Evolutionary conservation across 2,113 vertebrate genomes (phyloP).

Genomic region (Ranitomeya imitator): DNA sequence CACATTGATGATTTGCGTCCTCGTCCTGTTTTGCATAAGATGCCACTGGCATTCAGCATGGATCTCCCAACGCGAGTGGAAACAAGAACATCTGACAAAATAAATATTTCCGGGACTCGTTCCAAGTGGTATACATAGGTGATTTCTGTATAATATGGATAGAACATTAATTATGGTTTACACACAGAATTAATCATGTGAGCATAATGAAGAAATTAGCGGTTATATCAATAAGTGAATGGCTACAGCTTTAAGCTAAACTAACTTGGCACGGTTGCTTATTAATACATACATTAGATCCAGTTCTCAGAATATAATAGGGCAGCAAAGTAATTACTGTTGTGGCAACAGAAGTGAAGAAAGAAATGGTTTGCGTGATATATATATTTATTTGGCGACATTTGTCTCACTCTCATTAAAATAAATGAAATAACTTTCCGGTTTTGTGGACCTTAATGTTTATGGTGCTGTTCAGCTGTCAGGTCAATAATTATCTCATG

Average conservation of each 20-base stretch:
- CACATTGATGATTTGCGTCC: neutral
- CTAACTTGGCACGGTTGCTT: neutral
- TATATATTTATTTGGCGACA: neutral
- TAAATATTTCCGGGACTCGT: neutral
- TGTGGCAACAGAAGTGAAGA: neutral
- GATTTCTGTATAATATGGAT: neutral
- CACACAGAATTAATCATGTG: neutral
- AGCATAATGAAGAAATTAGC: neutral
- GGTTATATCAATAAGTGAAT: neutral
- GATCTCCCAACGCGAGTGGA: neutral
- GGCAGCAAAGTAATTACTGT: neutral
- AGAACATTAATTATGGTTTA: conserved; percentile 16
- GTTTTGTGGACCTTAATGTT: neutral
- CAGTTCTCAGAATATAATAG: neutral
- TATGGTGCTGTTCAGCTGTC: neutral
- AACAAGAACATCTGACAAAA: conserved; percentile 7
- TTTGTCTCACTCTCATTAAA: neutral
- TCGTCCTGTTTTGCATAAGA: neutral
- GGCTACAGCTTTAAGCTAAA: neutral
- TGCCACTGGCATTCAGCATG: neutral
- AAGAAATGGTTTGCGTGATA: neutral
- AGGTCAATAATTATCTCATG: neutral
- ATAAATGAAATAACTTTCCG: too few species aligned
- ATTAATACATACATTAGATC: neutral
- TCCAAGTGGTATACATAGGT: conserved; percentile 24